Percentiles rank a stretch among this genome's conserved stretches.
phyloP scores from a whole-genome alignment of 2,797 vertebrate genomes.

The Phoeniculus purpureus region DNA sequence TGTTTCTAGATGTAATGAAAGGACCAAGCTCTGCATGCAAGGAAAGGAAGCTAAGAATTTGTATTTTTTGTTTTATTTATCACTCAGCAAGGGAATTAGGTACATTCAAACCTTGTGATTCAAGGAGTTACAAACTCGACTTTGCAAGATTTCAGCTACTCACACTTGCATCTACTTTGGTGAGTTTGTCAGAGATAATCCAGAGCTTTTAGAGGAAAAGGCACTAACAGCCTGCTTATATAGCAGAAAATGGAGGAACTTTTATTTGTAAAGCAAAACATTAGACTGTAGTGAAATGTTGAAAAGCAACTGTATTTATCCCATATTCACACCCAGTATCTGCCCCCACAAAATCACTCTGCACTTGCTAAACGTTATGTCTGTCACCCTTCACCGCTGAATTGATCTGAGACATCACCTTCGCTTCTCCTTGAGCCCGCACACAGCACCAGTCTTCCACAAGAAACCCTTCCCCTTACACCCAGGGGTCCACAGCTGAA shows the following conservation, averaged over 20 bases:
- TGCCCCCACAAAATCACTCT: neutral
- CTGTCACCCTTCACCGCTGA: neutral
- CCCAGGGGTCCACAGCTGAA: neutral
- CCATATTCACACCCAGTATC: neutral
- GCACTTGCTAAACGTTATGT: neutral
- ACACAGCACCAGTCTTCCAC: rapidly evolving
- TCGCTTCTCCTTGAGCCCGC: neutral
- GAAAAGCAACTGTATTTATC: neutral
- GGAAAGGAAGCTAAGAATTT: neutral
- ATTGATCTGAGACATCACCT: neutral
- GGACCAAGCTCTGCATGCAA: neutral
- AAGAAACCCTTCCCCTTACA: neutral
- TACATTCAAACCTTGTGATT: neutral
- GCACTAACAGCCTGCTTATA: neutral
- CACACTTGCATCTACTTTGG: neutral
- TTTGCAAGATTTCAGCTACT: neutral
- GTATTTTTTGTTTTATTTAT: neutral
- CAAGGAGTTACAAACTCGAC: neutral
- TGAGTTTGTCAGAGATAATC: neutral
- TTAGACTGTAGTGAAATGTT: neutral
- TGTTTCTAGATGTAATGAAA: neutral
- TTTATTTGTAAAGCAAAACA: neutral
- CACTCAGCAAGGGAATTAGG: neutral
- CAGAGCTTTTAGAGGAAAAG: neutral
- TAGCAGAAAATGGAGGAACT: neutral